A percentile compares a stretch with the other conserved stretches of the same genome.
Evolutionary conservation across 2,797 vertebrate genomes (phyloP).

Genomic region (Catostomus latipinnis): DNA sequence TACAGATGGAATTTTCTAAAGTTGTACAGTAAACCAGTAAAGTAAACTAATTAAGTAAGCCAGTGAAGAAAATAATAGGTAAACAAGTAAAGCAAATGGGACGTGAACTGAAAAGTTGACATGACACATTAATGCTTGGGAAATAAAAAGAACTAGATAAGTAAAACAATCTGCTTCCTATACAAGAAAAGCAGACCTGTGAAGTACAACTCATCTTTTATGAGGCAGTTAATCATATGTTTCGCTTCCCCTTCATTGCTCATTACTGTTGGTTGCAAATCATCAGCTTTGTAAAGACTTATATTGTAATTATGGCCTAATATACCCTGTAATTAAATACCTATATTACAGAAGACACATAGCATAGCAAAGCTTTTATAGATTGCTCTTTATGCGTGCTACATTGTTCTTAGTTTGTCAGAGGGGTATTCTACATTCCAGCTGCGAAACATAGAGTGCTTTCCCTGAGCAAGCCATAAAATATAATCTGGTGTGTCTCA

Average conservation of each 20-base stretch:
- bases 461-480: constrained; percentile 47
- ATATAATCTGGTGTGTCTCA: constrained; percentile 47
- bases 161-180: constrained; percentile 2
- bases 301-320: constrained; percentile 42
- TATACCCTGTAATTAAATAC: constrained; percentile 34
- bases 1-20: background rate
- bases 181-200: constrained; percentile 24
- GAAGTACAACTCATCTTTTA: constrained; percentile 30
- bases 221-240: constrained; percentile 45
- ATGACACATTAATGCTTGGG: background rate
- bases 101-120: background rate
- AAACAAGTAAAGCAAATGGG: background rate
- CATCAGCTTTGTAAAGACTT: constrained; percentile 43
- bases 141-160: background rate
- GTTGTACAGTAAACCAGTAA: background rate
- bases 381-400: constrained; percentile 40
- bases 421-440: constrained; percentile 23
- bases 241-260: constrained; percentile 44
- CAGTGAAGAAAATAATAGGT: background rate
- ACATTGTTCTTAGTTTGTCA: constrained; percentile 38
- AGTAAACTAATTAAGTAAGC: background rate
- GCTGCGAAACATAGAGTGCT: constrained; percentile 51
- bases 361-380: constrained; percentile 25
- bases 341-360: constrained; percentile 36
- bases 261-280: constrained; percentile 47